Percentiles rank a stretch among this genome's conserved stretches.
These are phyloP conservation scores for Deroplatys truncata DNA, from an alignment of 2,888 invertebrate species.

Conservation along the genomic window DNA sequence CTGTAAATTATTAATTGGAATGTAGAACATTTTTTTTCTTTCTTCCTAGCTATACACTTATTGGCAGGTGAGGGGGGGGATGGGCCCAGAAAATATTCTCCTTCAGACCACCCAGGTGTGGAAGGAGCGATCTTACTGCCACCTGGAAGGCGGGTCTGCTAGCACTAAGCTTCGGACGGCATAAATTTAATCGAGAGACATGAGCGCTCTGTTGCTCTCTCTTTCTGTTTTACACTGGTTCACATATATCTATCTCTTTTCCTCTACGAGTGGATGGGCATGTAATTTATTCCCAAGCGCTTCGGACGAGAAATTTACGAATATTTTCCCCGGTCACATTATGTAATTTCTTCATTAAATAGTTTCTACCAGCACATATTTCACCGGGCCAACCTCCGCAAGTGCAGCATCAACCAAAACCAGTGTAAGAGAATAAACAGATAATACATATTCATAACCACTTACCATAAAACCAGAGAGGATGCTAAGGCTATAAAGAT, in stretches of 20 bases:
- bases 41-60: constrained; percentile 3
- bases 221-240: background rate
- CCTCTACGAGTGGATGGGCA: background rate
- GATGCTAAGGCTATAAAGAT: background rate
- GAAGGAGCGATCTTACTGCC: constrained; percentile 25
- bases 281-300: constrained; percentile 18
- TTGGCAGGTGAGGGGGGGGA: constrained; percentile 13
- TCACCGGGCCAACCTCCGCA: background rate
- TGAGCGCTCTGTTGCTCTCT: background rate
- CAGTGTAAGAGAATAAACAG: background rate
- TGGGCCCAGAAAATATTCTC: background rate
- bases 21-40: constrained; percentile 14
- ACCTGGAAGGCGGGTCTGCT: constrained; percentile 29
- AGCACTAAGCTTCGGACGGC: constrained; percentile 25
- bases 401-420: background rate
- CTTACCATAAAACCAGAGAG: background rate
- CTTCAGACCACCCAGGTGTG: constrained; percentile 30
- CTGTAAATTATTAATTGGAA: constrained; percentile 27
- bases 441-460: background rate
- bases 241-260: background rate
- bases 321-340: background rate
- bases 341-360: constrained; percentile 12
- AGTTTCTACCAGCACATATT: background rate
- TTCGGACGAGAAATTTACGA: constrained; percentile 22
- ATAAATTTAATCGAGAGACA: constrained; percentile 18